Evolutionary conservation across 2,888 invertebrate species (phyloP).

Genomic region (Carpatolechia fugitivella): DNA sequence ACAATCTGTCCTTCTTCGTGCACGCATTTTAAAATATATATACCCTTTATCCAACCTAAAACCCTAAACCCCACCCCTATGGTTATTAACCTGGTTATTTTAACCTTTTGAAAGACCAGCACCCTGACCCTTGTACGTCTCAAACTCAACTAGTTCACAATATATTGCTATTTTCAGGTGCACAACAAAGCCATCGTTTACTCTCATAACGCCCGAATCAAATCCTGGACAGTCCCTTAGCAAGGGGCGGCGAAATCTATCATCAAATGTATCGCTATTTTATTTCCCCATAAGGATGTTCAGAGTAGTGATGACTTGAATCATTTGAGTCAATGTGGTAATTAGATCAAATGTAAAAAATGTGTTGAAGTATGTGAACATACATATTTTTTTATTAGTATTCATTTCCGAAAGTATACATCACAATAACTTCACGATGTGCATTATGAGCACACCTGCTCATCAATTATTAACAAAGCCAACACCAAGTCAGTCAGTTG

Average conservation of each 20-base stretch:
- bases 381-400: too few species aligned
- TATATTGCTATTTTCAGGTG: slow-evolving; percentile 12
- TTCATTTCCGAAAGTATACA: neutral
- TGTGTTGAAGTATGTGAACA: too few species aligned
- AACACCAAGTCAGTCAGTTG: neutral
- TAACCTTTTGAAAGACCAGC: neutral
- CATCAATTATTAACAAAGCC: neutral
- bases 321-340: neutral
- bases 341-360: too few species aligned
- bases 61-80: too few species aligned
- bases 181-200: slow-evolving; percentile 10
- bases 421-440: neutral
- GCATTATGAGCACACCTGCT: neutral
- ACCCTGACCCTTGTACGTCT: neutral
- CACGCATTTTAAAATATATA: too few species aligned
- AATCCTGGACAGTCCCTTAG: slow-evolving; percentile 6
- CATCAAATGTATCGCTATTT: slow-evolving; percentile 26
- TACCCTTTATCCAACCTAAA: too few species aligned
- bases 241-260: slow-evolving; percentile 20
- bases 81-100: too few species aligned
- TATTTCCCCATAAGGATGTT: neutral
- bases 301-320: neutral
- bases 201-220: slow-evolving; percentile 11
- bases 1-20: too few species aligned
- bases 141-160: neutral